Conservation (phyloP, 2,797 vertebrate genomes). For the Protosalanx chinensis region DNA sequence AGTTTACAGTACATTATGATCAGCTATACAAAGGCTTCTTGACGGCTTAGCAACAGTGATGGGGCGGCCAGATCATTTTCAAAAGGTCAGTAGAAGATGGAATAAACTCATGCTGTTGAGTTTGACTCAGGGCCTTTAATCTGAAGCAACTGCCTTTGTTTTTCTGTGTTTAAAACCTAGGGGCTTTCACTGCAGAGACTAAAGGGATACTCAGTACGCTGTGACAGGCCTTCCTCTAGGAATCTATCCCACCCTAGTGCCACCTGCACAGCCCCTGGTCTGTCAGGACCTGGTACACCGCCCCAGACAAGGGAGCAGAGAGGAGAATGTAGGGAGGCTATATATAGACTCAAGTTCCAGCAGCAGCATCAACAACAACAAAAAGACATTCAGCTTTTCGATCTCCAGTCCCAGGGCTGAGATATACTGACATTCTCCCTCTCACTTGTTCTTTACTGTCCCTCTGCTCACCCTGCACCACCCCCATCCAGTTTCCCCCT, state of each 20-base stretch:
- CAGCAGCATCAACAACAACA: slow-evolving; percentile 43
- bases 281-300: background rate
- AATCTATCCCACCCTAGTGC: background rate
- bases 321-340: slow-evolving; percentile 46
- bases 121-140: background rate
- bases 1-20: too few species aligned
- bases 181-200: slow-evolving; percentile 57
- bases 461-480: background rate
- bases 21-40: too few species aligned
- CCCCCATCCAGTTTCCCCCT: background rate
- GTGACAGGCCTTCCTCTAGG: slow-evolving; percentile 47
- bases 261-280: too few species aligned
- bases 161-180: slow-evolving; percentile 40
- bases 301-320: slow-evolving; percentile 10
- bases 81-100: background rate
- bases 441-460: background rate
- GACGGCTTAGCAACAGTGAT: too few species aligned
- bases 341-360: slow-evolving; percentile 62
- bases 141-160: background rate
- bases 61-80: too few species aligned
- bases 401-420: slow-evolving; percentile 45
- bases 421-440: slow-evolving; percentile 10
- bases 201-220: slow-evolving; percentile 65
- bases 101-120: background rate
- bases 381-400: slow-evolving; percentile 38